Evolutionary conservation across 92 coral and sea anemone genomes (phyloP).

Genomic region (Nematostella vectensis): DNA sequence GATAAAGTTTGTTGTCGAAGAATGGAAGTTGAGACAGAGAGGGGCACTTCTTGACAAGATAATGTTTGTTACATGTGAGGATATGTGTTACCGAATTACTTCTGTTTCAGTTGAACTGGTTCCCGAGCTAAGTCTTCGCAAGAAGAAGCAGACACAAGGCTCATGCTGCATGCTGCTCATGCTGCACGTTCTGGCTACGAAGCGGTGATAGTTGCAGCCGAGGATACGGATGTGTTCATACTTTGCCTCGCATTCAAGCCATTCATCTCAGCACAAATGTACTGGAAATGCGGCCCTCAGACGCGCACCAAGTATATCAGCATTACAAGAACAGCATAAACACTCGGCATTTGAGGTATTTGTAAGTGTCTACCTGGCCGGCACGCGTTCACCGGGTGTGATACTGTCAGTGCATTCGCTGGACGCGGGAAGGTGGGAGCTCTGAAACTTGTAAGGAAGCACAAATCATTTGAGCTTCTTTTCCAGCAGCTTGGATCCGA

Average conservation of each 20-base stretch:
- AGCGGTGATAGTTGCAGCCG: constrained; percentile 30
- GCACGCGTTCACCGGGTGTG: constrained; percentile 56
- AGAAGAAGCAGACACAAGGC: constrained; percentile 40
- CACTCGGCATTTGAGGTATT: constrained; percentile 26
- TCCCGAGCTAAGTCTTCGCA: constrained; percentile 17
- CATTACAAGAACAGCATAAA: constrained; percentile 26
- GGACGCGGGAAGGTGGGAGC: constrained; percentile 34
- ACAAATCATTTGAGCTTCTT: constrained; percentile 20
- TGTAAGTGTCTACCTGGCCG: constrained; percentile 41
- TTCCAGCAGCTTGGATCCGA: constrained; percentile 20
- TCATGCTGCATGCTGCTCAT: constrained; percentile 27
- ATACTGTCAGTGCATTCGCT: constrained; percentile 46
- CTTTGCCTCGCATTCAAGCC: constrained; percentile 14
- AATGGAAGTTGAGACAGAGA: constrained; percentile 10
- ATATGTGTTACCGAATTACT: constrained; percentile 17
- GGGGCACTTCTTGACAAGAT: constrained; percentile 17
- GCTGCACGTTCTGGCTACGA: constrained; percentile 25
- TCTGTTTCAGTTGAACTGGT: constrained; percentile 5
- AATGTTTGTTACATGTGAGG: constrained; percentile 27
- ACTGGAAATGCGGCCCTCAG: constrained; percentile 32
- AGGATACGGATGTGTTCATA: constrained; percentile 33
- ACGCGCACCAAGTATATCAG: constrained; percentile 27
- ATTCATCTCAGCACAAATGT: constrained; percentile 22
- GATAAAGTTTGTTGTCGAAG: constrained; percentile 27
- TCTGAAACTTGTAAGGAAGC: constrained; percentile 20